Percentiles rank a stretch among this genome's conserved stretches.
Conservation (phyloP, 2,113 vertebrate genomes). For the Lampris incognitus region DNA sequence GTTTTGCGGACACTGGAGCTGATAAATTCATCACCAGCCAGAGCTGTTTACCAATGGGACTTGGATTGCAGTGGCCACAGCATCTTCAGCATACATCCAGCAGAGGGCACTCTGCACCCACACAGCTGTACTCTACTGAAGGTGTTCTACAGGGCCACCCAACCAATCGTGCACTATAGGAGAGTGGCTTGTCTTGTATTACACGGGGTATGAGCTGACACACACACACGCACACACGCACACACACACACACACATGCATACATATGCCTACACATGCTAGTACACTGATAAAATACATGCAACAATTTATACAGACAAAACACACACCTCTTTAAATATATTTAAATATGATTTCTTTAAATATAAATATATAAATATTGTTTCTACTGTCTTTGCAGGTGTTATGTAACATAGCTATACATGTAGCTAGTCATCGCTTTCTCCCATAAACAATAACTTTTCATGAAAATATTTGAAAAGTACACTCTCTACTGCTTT, state of each 20-base stretch:
- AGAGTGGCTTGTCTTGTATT: conserved; percentile 89
- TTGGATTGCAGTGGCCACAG: conserved; percentile 86
- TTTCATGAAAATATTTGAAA: too few species aligned
- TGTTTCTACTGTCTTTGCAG: too few species aligned
- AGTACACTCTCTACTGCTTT: too few species aligned
- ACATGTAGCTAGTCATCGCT: too few species aligned
- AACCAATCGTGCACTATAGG: conserved; percentile 85
- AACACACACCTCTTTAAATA: too few species aligned
- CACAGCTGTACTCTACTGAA: conserved; percentile 73
- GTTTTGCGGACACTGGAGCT: conserved; percentile 78
- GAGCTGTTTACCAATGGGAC: conserved; percentile 88
- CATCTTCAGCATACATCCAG: conserved; percentile 86
- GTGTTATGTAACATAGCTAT: too few species aligned
- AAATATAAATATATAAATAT: too few species aligned
- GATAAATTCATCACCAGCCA: conserved; percentile 82
- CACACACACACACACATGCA: not conserved
- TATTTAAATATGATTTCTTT: too few species aligned
- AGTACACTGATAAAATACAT: too few species aligned
- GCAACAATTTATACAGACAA: too few species aligned
- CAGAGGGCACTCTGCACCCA: conserved; percentile 82
- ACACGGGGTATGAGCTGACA: conserved; percentile 83
- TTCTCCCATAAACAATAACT: too few species aligned
- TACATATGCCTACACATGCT: not conserved
- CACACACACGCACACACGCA: not conserved
- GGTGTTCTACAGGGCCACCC: conserved; percentile 84